Evolutionary conservation across 2,797 vertebrate species (phyloP).

Genomic region (Chaunax sp.): DNA sequence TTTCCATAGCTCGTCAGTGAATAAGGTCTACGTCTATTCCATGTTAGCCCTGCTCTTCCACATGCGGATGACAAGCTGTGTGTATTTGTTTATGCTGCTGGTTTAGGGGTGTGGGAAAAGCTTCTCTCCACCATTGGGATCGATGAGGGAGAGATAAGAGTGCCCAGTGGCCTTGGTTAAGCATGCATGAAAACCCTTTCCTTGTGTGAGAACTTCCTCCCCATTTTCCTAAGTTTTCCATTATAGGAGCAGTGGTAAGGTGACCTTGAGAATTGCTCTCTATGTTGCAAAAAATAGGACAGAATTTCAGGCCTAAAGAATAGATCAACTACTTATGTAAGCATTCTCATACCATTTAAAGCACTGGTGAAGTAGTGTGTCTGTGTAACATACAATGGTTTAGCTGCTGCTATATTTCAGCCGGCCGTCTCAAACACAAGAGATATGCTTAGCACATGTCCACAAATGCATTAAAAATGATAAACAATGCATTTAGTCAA

Average conservation of each 20-base stretch:
- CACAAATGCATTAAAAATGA: neutral
- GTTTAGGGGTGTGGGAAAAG: constrained; percentile 79
- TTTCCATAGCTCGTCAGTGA: constrained; percentile 39
- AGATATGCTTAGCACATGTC: constrained; percentile 24
- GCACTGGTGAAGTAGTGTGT: constrained; percentile 4
- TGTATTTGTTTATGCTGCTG: constrained; percentile 77
- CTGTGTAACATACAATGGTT: constrained; percentile 10
- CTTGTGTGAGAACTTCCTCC: constrained; percentile 76
- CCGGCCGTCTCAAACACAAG: constrained; percentile 20
- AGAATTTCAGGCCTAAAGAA: neutral
- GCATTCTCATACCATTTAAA: neutral
- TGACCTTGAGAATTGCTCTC: constrained; percentile 29
- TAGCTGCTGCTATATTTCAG: constrained; percentile 16
- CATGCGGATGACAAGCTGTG: constrained; percentile 66
- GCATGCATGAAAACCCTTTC: constrained; percentile 70
- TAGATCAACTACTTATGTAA: neutral
- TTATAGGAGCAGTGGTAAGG: constrained; percentile 46
- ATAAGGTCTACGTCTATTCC: constrained; percentile 36
- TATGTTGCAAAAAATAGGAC: neutral
- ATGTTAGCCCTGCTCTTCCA: constrained; percentile 36
- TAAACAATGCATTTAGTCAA: no score
- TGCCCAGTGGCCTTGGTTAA: constrained; percentile 75
- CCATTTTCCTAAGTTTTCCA: constrained; percentile 50
- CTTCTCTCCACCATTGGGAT: constrained; percentile 68
- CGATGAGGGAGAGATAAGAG: constrained; percentile 82